Conservation (phyloP, 2,113 vertebrate species). For the Mirza zaza region DNA sequence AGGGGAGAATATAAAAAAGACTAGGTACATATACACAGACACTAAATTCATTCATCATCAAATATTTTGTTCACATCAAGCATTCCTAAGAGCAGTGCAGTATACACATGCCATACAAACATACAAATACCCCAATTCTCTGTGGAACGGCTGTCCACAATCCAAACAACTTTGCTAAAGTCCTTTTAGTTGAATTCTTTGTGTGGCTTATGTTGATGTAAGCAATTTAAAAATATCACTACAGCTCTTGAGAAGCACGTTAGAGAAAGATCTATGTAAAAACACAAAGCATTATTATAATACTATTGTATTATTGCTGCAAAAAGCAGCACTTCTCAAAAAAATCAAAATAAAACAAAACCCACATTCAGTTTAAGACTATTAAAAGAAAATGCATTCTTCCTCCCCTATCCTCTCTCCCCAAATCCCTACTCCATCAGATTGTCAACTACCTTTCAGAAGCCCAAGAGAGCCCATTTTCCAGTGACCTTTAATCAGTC, state of each 20-base stretch:
- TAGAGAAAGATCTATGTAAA: constrained; percentile 24
- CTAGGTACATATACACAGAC: not conserved
- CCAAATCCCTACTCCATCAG: constrained; percentile 63
- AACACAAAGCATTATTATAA: constrained; percentile 9
- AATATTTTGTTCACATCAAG: not conserved
- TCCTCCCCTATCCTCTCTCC: constrained; percentile 10
- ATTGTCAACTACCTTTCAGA: constrained; percentile 55
- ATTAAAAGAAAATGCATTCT: constrained; percentile 58
- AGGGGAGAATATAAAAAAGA: not conserved
- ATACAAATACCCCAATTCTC: not conserved
- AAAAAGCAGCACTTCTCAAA: constrained; percentile 32
- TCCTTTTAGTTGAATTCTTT: constrained; percentile 6
- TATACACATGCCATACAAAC: not conserved
- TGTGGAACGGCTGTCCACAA: not conserved
- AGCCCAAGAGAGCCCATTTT: constrained; percentile 56
- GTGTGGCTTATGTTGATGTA: constrained; percentile 9
- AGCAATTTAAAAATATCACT: constrained; percentile 43
- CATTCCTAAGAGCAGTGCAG: not conserved
- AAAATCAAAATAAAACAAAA: constrained; percentile 23
- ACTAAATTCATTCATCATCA: constrained; percentile 17
- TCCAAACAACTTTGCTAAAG: not conserved
- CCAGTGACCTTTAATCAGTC: constrained; percentile 65
- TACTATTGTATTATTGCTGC: not conserved
- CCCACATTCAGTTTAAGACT: constrained; percentile 35
- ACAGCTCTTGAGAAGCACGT: not conserved